Conservation (phyloP, 2,888 invertebrate species). For the Heliconius cydno region DNA sequence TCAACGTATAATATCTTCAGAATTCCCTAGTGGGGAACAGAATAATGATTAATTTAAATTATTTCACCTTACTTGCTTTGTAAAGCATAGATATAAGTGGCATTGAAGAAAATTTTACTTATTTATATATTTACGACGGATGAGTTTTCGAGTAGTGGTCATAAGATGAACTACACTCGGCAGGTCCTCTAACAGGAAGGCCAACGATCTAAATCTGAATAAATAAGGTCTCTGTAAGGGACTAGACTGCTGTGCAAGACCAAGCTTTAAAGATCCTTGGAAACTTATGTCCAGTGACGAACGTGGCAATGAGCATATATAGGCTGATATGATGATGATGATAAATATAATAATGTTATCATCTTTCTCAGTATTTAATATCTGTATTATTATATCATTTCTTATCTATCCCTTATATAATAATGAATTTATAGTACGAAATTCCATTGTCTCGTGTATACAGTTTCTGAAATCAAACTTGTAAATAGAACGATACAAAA, state of each 20-base stretch:
- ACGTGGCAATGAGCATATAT: not conserved
- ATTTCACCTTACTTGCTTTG: not conserved
- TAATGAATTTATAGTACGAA: not conserved
- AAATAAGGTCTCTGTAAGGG: not conserved
- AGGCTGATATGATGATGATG: not conserved
- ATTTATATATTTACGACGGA: not conserved
- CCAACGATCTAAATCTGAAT: not conserved
- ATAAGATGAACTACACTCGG: not conserved
- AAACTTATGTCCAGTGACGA: not conserved
- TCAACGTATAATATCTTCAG: too few relatives aligned
- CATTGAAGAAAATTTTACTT: not conserved
- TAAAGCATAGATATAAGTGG: not conserved
- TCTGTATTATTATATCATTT: not conserved
- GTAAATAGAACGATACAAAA: conserved; percentile 5
- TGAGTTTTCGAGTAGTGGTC: not conserved
- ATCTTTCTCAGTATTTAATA: not conserved
- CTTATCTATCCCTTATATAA: not conserved
- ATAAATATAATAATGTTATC: not conserved
- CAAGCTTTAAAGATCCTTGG: not conserved
- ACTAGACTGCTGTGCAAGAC: not conserved
- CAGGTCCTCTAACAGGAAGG: not conserved
- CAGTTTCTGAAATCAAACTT: conserved; percentile 11
- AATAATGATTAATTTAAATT: not conserved
- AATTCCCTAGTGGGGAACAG: too few relatives aligned
- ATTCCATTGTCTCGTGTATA: conserved; percentile 7